Evolutionary conservation across 2,113 vertebrate species (phyloP).

Genomic region (Thunnus maccoyii): DNA sequence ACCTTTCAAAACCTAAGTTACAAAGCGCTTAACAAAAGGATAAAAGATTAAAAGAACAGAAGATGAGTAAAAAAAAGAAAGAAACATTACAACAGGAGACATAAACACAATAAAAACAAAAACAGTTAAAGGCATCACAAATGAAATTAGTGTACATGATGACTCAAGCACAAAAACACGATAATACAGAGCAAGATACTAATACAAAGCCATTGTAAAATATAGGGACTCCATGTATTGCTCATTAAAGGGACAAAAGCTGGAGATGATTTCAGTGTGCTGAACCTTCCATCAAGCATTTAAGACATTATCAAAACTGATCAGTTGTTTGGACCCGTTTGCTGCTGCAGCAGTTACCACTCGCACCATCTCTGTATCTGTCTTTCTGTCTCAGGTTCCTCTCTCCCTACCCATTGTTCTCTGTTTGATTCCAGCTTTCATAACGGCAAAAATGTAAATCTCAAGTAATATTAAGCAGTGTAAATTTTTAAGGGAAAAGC

Average conservation of each 20-base stretch:
- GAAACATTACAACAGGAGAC: no score
- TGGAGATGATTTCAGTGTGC: background rate
- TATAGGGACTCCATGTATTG: background rate
- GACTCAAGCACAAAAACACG: no score
- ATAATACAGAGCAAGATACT: no score
- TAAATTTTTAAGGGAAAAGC: background rate
- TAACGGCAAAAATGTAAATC: background rate
- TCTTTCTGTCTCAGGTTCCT: background rate
- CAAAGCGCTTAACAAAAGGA: no score
- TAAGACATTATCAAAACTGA: no score
- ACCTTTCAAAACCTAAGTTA: no score
- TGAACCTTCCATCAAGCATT: background rate
- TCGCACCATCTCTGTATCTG: background rate
- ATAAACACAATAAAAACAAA: no score
- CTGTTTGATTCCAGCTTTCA: slow-evolving; percentile 17
- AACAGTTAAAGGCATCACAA: no score
- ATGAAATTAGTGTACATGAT: no score
- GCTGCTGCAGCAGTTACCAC: background rate
- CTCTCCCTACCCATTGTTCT: background rate
- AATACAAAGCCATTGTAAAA: no score
- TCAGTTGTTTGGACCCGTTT: background rate
- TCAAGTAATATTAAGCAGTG: background rate
- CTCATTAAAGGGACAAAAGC: background rate
- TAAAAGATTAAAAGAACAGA: no score
- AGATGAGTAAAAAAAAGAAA: no score